Base-by-base conservation (phyloP, 2,113 vertebrate species). In the Vombatus ursinus region DNA sequence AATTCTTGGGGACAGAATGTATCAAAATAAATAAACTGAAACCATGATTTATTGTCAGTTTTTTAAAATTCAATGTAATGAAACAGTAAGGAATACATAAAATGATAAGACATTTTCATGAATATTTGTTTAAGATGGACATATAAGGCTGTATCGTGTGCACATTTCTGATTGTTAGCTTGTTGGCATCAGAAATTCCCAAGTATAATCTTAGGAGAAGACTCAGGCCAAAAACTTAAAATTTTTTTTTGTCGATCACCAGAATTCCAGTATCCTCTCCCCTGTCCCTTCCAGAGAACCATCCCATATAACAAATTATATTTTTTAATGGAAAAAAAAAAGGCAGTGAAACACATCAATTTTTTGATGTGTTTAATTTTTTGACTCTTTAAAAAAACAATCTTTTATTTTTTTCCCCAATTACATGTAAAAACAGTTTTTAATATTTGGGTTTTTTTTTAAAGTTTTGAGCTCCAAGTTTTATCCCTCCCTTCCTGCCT, bases 1-100 rank as follows among this genome's bases (percentile, higher is more conserved):
- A 98, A 94, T 98, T 98, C 97, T 98, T 98, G 98, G 96, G 94
- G 61, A 96, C 96, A 97, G 61, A 92, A 37, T 98, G 89, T 96
- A 97, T 98, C 95, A 97, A 96, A 99, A 99, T 99, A 99, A 99
- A 99, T 97, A 52, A 52, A 97, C 98, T 98, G 98, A 95, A 98
- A 97, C 96, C 96, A 48, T 91, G 94, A 37, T n/a, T 11, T 19
- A 8, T 97, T 94, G 98, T 98, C 96, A 96, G 97, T 97, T 98
- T 94, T 98, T 97, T 91, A 92, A 97, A 93, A 92, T 95, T 93
- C 91, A 96, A 68, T 19, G 8, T 92, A n/a, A 53, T 94, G 53
- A 49, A 26, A 52, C 52, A 53, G 12, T 92, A 53, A 96, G 90
- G 49, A 96, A 94, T 37, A 37, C 31, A 68, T 16, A 97, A 96